Conservation (phyloP, 2,888 invertebrate species). For the Trissolcus japonicus region DNA sequence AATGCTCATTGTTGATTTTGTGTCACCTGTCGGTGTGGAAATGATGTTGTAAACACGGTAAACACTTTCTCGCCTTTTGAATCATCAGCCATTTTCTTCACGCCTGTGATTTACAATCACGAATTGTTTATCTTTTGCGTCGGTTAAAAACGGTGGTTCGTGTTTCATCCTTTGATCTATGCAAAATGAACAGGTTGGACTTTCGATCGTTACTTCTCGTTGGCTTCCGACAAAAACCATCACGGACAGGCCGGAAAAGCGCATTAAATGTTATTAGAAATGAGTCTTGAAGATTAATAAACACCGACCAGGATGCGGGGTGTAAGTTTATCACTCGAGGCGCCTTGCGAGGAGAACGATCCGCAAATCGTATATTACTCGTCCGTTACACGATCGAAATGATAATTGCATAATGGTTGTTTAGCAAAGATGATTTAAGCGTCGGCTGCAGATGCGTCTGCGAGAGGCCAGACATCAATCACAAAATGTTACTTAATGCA, state of each 20-base stretch:
- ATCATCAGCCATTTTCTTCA: too few relatives aligned
- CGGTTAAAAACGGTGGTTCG: too few relatives aligned
- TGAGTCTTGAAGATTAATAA: constrained; percentile 23
- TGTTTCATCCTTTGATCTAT: not conserved
- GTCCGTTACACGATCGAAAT: constrained; percentile 30
- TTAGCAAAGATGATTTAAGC: constrained; percentile 16
- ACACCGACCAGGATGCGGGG: constrained; percentile 8
- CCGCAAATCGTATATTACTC: constrained; percentile 17
- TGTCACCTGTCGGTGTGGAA: too few relatives aligned
- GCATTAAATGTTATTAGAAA: constrained; percentile 22
- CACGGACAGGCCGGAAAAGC: too few relatives aligned
- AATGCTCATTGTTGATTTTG: too few relatives aligned
- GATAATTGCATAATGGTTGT: constrained; percentile 24
- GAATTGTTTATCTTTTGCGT: too few relatives aligned
- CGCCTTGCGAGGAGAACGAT: constrained; percentile 28
- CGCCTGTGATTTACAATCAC: too few relatives aligned
- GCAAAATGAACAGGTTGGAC: too few relatives aligned
- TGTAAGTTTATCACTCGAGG: constrained; percentile 22
- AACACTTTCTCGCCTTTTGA: too few relatives aligned
- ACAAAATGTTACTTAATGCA: not conserved
- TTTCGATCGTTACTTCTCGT: too few relatives aligned
- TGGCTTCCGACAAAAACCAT: too few relatives aligned
- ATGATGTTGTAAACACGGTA: too few relatives aligned
- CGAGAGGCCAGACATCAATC: not conserved
- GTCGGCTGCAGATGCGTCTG: constrained; percentile 6